A percentile compares a stretch with the other conserved stretches of the same genome.
Evolutionary conservation across 2,888 invertebrate species (phyloP).

Genomic region (Dyspetes luteomarginatus): DNA sequence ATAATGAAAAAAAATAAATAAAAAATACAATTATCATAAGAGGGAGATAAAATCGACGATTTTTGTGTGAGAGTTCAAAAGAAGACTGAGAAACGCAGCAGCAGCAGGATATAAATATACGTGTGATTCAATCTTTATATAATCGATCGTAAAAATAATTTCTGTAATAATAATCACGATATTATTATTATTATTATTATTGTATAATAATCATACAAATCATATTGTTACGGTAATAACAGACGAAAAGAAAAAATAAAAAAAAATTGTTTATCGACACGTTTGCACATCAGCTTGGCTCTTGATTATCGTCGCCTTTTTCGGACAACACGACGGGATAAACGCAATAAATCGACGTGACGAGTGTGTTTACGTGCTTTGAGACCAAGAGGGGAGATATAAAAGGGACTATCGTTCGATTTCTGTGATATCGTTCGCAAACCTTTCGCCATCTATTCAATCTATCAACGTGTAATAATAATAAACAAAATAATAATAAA

Average conservation of each 20-base stretch:
- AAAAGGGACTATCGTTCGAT: slow-evolving; percentile 6
- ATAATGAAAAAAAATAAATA: not conserved
- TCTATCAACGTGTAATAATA: not conserved
- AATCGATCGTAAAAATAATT: not conserved
- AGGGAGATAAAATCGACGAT: not conserved
- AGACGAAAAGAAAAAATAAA: no score
- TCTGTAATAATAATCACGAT: not conserved
- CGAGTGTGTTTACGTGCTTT: not conserved
- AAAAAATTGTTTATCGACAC: not conserved
- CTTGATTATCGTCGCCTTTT: not conserved
- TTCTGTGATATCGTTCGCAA: not conserved
- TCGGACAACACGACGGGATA: not conserved
- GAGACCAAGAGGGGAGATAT: not conserved
- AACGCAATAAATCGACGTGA: not conserved
- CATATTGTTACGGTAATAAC: no score
- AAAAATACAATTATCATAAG: not conserved
- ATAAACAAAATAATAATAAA: not conserved
- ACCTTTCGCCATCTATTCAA: not conserved
- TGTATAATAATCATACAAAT: not conserved
- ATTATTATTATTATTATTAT: slow-evolving; percentile 4
- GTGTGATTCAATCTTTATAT: slow-evolving; percentile 11
- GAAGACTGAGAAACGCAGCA: slow-evolving; percentile 14
- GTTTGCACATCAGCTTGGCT: not conserved
- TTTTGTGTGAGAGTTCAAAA: slow-evolving; percentile 22
- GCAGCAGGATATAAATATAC: slow-evolving; percentile 5